Evolutionary conservation across 53 echinoderm and acorn worm species (phyloP).

Genomic region (Zoroaster sp.): DNA sequence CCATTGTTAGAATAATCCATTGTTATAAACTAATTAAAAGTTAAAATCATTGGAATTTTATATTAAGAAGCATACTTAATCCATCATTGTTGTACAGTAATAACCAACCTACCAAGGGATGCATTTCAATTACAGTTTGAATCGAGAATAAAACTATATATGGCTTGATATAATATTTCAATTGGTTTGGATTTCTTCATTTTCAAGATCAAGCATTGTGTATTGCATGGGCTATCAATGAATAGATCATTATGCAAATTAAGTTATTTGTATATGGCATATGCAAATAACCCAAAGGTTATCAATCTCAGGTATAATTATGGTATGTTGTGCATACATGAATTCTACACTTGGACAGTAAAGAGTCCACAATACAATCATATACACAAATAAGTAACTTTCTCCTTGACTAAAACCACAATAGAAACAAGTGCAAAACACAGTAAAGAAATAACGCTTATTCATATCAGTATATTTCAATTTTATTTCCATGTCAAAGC

Average conservation of each 20-base stretch:
- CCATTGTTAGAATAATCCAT: neutral
- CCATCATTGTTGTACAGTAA: conserved; percentile 1
- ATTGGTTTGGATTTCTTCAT: too few species aligned
- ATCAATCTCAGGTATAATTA: too few species aligned
- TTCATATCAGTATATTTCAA: neutral
- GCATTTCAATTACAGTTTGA: conserved; percentile 40
- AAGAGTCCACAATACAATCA: too few species aligned
- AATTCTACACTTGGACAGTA: too few species aligned
- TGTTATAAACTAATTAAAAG: neutral
- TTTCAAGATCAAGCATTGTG: too few species aligned
- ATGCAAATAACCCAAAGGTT: too few species aligned
- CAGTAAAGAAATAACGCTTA: neutral
- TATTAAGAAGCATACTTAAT: neutral
- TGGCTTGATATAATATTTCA: conserved; percentile 24
- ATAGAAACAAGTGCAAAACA: neutral
- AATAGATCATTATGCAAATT: too few species aligned
- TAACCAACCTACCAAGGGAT: conserved; percentile 1
- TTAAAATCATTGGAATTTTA: conserved; percentile 2
- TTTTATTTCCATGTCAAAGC: neutral
- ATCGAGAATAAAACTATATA: conserved; percentile 32
- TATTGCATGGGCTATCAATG: too few species aligned
- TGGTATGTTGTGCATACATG: too few species aligned
- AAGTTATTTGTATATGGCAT: too few species aligned
- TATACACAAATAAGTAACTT: too few species aligned
- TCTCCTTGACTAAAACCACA: neutral